Conservation (phyloP, 2,888 invertebrate species). For the Eupithecia insigniata region DNA sequence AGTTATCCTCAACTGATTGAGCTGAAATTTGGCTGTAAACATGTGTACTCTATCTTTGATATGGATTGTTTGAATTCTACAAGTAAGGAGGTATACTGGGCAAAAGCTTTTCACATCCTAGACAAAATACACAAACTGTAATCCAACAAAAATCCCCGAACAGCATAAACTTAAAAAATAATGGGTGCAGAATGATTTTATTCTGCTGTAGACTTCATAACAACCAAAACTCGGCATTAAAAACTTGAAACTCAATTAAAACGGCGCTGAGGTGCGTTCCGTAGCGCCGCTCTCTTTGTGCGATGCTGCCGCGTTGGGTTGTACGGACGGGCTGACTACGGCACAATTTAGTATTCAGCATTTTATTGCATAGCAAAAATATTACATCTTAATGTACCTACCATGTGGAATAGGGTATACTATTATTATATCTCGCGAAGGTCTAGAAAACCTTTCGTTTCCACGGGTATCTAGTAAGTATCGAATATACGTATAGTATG, state of each 20-base stretch:
- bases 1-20: too few relatives aligned
- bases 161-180: slow-evolving; percentile 19
- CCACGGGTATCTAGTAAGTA: too few relatives aligned
- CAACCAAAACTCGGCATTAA: slow-evolving; percentile 44
- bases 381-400: neutral
- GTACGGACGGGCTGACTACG: slow-evolving; percentile 24
- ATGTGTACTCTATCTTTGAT: too few relatives aligned
- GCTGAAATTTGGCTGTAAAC: too few relatives aligned
- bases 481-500: too few relatives aligned
- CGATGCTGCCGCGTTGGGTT: slow-evolving; percentile 22
- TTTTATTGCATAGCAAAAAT: neutral
- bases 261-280: slow-evolving; percentile 51
- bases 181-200: slow-evolving; percentile 19
- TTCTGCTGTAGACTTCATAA: slow-evolving; percentile 30
- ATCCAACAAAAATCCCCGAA: slow-evolving; percentile 4
- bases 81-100: too few relatives aligned
- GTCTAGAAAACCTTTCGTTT: too few relatives aligned
- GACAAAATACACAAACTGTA: neutral
- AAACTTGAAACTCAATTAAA: slow-evolving; percentile 62
- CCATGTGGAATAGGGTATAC: neutral
- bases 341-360: neutral
- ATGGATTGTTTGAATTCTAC: too few relatives aligned
- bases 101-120: too few relatives aligned
- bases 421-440: too few relatives aligned
- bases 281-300: slow-evolving; percentile 51